These are phyloP conservation scores for Labroides dimidiatus DNA, from an alignment of 2,797 vertebrate species.

Conservation along the genomic window DNA sequence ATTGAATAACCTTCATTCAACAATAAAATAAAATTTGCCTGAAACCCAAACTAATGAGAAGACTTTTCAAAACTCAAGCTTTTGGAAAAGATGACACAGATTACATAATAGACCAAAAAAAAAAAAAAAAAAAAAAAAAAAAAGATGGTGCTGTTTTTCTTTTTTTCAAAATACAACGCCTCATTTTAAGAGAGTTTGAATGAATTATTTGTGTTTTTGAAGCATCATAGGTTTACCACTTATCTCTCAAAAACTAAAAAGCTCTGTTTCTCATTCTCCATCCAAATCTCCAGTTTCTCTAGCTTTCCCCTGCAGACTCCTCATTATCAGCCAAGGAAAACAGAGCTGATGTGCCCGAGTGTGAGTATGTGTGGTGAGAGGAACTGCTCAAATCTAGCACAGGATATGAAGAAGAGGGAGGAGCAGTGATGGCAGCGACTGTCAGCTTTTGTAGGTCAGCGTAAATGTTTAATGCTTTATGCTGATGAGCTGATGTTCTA, in stretches of 20 bases:
- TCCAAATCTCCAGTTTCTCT: constrained; percentile 45
- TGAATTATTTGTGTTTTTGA: too few species aligned
- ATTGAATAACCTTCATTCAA: constrained; percentile 16
- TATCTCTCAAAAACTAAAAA: constrained; percentile 44
- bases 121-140: too few species aligned
- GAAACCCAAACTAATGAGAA: constrained; percentile 31
- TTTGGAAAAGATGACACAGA: constrained; percentile 7
- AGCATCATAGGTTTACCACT: constrained; percentile 45
- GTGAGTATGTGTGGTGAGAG: constrained; percentile 24
- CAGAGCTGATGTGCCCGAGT: constrained; percentile 34
- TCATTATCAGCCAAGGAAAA: constrained; percentile 69
- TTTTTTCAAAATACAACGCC: constrained; percentile 18
- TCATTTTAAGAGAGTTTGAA: too few species aligned
- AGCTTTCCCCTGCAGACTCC: constrained; percentile 43
- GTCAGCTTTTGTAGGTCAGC: constrained; percentile 82
- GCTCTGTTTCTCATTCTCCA: constrained; percentile 25
- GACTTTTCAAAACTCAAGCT: not conserved
- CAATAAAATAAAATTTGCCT: constrained; percentile 3
- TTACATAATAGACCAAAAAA: too few species aligned
- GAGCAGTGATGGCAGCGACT: constrained; percentile 50
- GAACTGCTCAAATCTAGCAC: constrained; percentile 29
- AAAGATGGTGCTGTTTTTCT: constrained; percentile 23
- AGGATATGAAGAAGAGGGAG: constrained; percentile 40
- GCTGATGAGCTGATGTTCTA: constrained; percentile 73
- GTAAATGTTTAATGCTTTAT: constrained; percentile 86